Evolutionary conservation across 2,797 vertebrate species (phyloP), one percentile per base, ranked within the genome.

Genomic region (Schizopygopsis pylzovi): DNA sequence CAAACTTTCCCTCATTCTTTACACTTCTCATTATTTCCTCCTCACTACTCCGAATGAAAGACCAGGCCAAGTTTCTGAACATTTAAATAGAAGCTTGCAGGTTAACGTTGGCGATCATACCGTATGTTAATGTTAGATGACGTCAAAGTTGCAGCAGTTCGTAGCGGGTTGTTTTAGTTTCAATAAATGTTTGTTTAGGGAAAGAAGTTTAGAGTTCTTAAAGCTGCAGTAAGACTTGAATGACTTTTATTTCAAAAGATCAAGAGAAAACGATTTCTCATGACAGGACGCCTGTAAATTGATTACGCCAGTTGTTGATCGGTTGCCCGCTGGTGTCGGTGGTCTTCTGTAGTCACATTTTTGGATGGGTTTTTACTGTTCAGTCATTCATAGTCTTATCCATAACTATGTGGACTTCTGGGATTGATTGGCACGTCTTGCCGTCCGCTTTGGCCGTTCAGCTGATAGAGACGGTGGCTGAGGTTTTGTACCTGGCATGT

Each of bases 401-500:
- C 84, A 6, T 85, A 98, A 92, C 97, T 98, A 88, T 98, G 96
- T 37, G 97, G 97, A 83, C 96, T 98, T 84, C 90, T 95, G 76
- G 96, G 97, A 92, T 97, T 96, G 79, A 97, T 88, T 16, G 97
- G 96, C 43, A 95, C 95, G 80, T 96, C 95, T 10, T 94, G 93
- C 10, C 93, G 93, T 18, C 96, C 95, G 0, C 86, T 91, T 28
- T 95, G 96, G 1, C 95, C 95, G 75, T 96, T 93, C n/a, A 98
- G 96, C 91, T 97, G 97, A 93, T 97, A 98, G 10, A 98, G 95
- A 16, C 97, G 95, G 80, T 98, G 96, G 88, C 96, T 96, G 77
- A 99, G 96, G 92, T 97, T 98, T 90, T 98, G 97, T 67, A 97
- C 96, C 90, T 97, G 97, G 87, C 98, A 98, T n/a, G 98, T 99